Conservation (phyloP, 2,113 vertebrate genomes). For the Garra rufa region DNA sequence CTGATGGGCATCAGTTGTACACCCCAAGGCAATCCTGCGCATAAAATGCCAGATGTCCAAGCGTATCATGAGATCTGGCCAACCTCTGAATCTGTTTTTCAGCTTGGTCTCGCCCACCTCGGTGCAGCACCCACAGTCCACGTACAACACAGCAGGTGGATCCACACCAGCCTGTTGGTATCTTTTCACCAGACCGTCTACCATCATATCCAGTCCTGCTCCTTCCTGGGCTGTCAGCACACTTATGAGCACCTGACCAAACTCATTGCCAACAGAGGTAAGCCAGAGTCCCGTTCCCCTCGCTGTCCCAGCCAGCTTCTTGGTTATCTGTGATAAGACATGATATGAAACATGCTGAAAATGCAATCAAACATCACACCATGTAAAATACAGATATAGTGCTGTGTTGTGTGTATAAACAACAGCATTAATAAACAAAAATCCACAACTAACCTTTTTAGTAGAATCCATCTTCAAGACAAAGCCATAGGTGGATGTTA, state of each 20-base stretch:
- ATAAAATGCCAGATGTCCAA: constrained; percentile 53
- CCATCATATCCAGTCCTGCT: constrained; percentile 42
- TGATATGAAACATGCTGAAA: background rate
- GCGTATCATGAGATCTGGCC: constrained; percentile 16
- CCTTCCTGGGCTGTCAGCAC: constrained; percentile 43
- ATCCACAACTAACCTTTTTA: constrained; percentile 25
- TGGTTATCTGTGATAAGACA: constrained; percentile 19
- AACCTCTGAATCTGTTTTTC: constrained; percentile 33
- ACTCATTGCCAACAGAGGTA: constrained; percentile 41
- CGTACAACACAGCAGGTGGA: constrained; percentile 41
- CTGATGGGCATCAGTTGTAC: constrained; percentile 40
- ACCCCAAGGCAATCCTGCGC: constrained; percentile 25
- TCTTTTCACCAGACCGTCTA: background rate
- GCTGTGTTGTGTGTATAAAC: background rate
- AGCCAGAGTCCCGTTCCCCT: constrained; percentile 41
- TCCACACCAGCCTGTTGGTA: constrained; percentile 25
- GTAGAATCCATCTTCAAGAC: constrained; percentile 44
- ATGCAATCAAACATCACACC: background rate
- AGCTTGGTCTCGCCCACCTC: constrained; percentile 24
- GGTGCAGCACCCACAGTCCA: constrained; percentile 50
- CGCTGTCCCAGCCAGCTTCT: constrained; percentile 26
- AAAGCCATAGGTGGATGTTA: constrained; percentile 38
- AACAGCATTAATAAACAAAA: background rate
- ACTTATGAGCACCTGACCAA: constrained; percentile 33
- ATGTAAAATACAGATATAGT: background rate